These are phyloP conservation scores for Istiophorus platypterus DNA, from an alignment of 2,113 vertebrate genomes.

Conservation along the genomic window DNA sequence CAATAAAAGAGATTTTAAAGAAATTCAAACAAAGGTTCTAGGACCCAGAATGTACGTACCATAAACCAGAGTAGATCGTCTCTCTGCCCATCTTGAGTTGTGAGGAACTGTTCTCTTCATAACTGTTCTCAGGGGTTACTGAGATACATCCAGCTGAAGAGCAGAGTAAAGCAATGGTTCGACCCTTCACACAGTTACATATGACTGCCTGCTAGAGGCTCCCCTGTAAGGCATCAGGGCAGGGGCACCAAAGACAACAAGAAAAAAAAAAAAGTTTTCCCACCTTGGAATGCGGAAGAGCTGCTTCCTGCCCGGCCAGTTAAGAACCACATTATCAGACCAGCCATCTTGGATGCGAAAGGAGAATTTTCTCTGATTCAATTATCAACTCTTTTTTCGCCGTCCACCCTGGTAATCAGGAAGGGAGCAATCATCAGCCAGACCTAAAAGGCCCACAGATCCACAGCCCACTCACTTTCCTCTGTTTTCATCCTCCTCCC, in stretches of 20 bases:
- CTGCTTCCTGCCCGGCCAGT: slow-evolving; percentile 77
- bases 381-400: slow-evolving; percentile 50
- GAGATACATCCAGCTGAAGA: not conserved
- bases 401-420: slow-evolving; percentile 72
- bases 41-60: slow-evolving; percentile 70
- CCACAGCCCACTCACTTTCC: slow-evolving; percentile 63
- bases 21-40: not conserved
- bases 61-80: slow-evolving; percentile 79
- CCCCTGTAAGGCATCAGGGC: not conserved
- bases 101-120: slow-evolving; percentile 68
- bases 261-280: slow-evolving; percentile 17
- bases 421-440: slow-evolving; percentile 77
- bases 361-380: slow-evolving; percentile 60
- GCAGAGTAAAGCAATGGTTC: not conserved
- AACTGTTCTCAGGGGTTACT: slow-evolving; percentile 18
- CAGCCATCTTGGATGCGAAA: slow-evolving; percentile 35
- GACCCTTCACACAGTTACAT: not conserved
- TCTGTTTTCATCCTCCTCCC: not conserved
- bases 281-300: slow-evolving; percentile 84
- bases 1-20: not conserved
- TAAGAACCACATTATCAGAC: slow-evolving; percentile 64
- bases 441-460: slow-evolving; percentile 60
- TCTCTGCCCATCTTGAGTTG: slow-evolving; percentile 81
- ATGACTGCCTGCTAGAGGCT: slow-evolving; percentile 12
- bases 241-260: slow-evolving; percentile 21